phyloP scores from a whole-genome alignment of 2,113 vertebrate species.

The Scolopax mira region DNA sequence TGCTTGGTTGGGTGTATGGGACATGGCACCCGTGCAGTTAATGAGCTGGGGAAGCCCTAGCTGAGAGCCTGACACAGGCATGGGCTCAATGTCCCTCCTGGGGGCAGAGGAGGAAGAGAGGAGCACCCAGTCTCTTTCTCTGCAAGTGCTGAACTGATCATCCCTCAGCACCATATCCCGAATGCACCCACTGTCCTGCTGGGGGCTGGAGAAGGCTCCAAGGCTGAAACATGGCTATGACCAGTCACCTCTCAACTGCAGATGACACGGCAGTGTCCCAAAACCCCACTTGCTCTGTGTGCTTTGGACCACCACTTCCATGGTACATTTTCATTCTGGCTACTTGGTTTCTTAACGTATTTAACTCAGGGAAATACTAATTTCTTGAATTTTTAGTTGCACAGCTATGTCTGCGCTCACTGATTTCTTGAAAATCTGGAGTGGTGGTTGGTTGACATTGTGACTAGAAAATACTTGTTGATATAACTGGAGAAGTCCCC shows the following conservation, averaged over 20 bases:
- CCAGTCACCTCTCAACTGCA: accelerated
- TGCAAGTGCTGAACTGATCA: not conserved
- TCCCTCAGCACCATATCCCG: accelerated
- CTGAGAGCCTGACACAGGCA: not conserved
- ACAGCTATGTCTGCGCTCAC: accelerated
- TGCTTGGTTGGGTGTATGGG: not conserved
- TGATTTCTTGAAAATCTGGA: not conserved
- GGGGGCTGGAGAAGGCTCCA: not conserved
- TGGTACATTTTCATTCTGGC: not conserved
- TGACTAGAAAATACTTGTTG: not conserved
- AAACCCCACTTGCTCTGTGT: not conserved
- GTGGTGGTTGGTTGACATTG: not conserved
- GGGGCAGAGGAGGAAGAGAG: not conserved
- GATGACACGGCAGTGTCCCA: not conserved
- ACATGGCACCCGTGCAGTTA: not conserved
- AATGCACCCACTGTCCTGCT: not conserved
- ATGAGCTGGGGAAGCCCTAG: not conserved
- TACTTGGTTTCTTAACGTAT: not conserved
- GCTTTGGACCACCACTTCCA: not conserved
- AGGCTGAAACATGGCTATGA: not conserved
- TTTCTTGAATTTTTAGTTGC: not conserved
- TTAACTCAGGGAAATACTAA: not conserved
- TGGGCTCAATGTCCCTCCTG: not conserved
- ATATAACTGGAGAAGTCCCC: not conserved
- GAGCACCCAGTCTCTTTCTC: not conserved